Evolutionary conservation across 53 echinoderm and acorn worm species (phyloP).

Genomic region (Luidia sarsii): DNA sequence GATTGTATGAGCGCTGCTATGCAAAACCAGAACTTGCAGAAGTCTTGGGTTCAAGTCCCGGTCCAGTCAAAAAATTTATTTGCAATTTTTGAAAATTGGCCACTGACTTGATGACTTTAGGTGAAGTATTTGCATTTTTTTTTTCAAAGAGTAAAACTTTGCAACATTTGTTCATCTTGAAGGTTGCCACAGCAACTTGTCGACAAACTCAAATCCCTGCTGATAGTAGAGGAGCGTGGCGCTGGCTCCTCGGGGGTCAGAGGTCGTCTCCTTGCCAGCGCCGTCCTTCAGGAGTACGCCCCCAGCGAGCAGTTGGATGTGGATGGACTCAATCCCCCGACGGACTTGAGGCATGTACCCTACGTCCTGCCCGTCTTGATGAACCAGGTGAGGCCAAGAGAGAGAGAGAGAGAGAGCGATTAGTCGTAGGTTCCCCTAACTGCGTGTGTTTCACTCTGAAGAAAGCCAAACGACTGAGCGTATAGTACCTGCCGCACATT

Average conservation of each 20-base stretch:
- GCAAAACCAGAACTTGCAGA: too few relatives aligned
- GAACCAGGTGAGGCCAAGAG: conserved; percentile 45
- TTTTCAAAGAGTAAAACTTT: neutral
- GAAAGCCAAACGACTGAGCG: too few relatives aligned
- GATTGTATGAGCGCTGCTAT: too few relatives aligned
- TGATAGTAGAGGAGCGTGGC: conserved; percentile 23
- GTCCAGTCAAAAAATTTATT: too few relatives aligned
- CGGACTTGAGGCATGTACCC: conserved; percentile 46
- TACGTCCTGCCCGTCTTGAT: conserved; percentile 52
- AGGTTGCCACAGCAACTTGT: conserved; percentile 37
- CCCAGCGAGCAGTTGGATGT: conserved; percentile 52
- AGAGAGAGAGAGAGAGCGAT: too few relatives aligned
- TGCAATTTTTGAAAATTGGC: too few relatives aligned
- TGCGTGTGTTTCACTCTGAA: too few relatives aligned
- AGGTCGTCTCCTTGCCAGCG: conserved; percentile 57
- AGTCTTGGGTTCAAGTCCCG: too few relatives aligned
- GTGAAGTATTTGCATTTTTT: neutral
- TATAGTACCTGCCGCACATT: too few relatives aligned
- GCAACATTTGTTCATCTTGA: neutral
- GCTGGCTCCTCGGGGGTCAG: neutral
- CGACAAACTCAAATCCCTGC: conserved; percentile 3
- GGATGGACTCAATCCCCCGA: conserved; percentile 57
- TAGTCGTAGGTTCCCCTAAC: too few relatives aligned
- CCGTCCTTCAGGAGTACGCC: conserved; percentile 73
- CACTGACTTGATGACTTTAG: neutral